phyloP scores from a whole-genome alignment of 2,888 invertebrate genomes.

The Eupithecia abbreviata region DNA sequence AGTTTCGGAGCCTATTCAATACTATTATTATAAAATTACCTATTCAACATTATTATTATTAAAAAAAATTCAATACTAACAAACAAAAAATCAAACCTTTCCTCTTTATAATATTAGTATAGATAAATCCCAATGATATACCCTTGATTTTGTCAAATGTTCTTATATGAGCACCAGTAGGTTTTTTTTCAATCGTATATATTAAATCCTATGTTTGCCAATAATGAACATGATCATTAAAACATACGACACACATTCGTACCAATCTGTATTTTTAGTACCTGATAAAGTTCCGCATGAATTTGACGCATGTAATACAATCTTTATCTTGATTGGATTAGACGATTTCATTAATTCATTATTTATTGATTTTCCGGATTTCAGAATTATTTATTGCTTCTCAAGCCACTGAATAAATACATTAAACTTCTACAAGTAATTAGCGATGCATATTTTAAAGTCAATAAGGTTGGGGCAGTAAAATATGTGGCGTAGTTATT shows the following conservation, averaged over 20 bases:
- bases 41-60: no score
- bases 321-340: constrained; percentile 49
- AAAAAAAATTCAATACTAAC: no score
- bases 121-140: no score
- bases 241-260: constrained; percentile 51
- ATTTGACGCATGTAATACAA: constrained; percentile 54
- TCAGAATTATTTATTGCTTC: constrained; percentile 21
- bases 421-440: constrained; percentile 16
- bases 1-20: no score
- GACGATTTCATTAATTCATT: constrained; percentile 17
- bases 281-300: constrained; percentile 44
- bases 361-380: constrained; percentile 27
- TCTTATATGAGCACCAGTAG: not conserved
- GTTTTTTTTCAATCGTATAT: not conserved
- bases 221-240: not conserved
- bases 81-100: no score
- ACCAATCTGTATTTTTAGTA: constrained; percentile 60
- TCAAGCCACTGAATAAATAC: constrained; percentile 21
- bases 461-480: not conserved
- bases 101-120: no score
- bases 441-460: constrained; percentile 9
- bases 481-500: not conserved
- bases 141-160: no score
- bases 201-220: not conserved
- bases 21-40: no score